These are phyloP conservation scores for Synanthedon myopaeformis DNA, from an alignment of 2,888 invertebrate species.

Conservation along the genomic window DNA sequence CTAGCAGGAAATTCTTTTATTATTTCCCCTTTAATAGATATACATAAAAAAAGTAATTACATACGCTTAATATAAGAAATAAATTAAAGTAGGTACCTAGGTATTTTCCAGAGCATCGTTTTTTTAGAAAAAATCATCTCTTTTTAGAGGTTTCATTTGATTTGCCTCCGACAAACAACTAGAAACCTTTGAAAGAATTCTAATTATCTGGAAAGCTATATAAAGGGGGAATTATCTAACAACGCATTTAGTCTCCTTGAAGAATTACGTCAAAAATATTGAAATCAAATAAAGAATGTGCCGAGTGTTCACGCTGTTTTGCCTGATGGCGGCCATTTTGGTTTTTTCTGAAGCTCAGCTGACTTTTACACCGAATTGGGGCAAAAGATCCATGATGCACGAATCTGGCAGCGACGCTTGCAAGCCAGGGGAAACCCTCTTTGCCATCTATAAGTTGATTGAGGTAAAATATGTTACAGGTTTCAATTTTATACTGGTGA, in stretches of 20 bases:
- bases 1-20: no score
- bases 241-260: neutral
- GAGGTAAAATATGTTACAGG: slow-evolving; percentile 67
- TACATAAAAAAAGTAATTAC: no score
- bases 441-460: slow-evolving; percentile 70
- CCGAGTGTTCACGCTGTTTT: slow-evolving; percentile 19
- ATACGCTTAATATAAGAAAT: no score
- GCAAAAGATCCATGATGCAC: slow-evolving; percentile 41
- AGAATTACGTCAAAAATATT: neutral
- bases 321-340: slow-evolving; percentile 20
- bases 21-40: no score
- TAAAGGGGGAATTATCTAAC: neutral
- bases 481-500: no score
- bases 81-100: neutral
- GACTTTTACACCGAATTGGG: slow-evolving; percentile 71
- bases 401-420: slow-evolving; percentile 38
- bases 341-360: slow-evolving; percentile 52
- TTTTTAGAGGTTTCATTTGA: slow-evolving; percentile 40
- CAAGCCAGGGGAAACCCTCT: slow-evolving; percentile 64
- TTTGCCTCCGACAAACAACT: slow-evolving; percentile 16
- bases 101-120: neutral
- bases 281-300: slow-evolving; percentile 16
- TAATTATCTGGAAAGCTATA: slow-evolving; percentile 3
- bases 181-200: slow-evolving; percentile 14
- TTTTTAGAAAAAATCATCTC: neutral